phyloP scores from a whole-genome alignment of 2,113 vertebrate species.

The Azemiops feae region DNA sequence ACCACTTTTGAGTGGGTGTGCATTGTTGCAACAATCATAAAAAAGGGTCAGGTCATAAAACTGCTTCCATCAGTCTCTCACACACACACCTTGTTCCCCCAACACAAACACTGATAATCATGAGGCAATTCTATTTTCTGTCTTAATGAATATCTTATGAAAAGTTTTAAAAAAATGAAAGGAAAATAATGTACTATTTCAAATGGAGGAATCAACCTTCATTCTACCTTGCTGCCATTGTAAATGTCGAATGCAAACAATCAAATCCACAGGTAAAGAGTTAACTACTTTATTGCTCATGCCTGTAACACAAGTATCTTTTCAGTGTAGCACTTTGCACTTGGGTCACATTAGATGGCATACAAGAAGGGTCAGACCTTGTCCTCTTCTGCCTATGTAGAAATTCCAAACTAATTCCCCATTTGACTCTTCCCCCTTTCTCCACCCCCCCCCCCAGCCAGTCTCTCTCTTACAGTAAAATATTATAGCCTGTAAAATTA shows the following conservation, averaged over 20 bases:
- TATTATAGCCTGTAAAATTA: not conserved
- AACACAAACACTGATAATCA: too few relatives aligned
- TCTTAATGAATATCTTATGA: not conserved
- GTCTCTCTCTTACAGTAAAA: not conserved
- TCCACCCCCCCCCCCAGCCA: too few relatives aligned
- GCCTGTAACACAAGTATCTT: too few relatives aligned
- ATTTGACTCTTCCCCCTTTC: not conserved
- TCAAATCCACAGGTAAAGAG: too few relatives aligned
- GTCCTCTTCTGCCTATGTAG: not conserved
- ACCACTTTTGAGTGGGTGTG: not conserved
- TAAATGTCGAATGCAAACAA: not conserved
- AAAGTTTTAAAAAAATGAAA: not conserved
- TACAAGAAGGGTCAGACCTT: not conserved
- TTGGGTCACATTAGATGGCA: too few relatives aligned
- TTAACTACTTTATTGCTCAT: too few relatives aligned
- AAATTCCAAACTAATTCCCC: not conserved
- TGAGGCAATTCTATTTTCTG: not conserved
- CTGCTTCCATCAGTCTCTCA: too few relatives aligned
- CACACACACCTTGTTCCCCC: too few relatives aligned
- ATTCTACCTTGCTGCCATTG: not conserved
- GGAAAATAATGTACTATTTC: not conserved
- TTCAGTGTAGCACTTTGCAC: too few relatives aligned
- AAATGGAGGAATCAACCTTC: not conserved
- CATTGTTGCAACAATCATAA: too few relatives aligned
- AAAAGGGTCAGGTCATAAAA: too few relatives aligned